These are phyloP conservation scores for Ranitomeya imitator DNA, from an alignment of 2,113 vertebrate species.

Conservation along the genomic window DNA sequence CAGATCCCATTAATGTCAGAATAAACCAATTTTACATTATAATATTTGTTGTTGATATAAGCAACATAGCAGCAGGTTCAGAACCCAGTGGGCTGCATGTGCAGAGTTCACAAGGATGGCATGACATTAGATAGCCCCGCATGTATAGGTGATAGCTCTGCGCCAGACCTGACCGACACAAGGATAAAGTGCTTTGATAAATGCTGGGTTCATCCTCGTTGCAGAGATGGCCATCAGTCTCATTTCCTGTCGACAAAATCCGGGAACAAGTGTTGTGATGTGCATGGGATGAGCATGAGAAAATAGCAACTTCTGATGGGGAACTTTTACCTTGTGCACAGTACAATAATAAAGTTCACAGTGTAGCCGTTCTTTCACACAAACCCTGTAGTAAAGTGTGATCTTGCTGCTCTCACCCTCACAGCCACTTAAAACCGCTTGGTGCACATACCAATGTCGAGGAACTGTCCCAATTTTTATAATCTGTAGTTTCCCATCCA, in stretches of 20 bases:
- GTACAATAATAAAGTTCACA: neutral
- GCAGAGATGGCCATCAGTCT: conserved; percentile 19
- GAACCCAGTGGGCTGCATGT: neutral
- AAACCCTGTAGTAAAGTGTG: too few species aligned
- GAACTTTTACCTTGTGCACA: neutral
- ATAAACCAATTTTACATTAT: too few species aligned
- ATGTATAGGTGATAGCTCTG: neutral
- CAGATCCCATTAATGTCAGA: too few species aligned
- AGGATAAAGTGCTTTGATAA: conserved; percentile 4
- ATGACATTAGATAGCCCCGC: neutral
- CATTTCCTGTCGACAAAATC: neutral
- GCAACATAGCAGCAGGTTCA: too few species aligned
- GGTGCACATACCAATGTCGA: too few species aligned
- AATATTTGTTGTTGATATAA: too few species aligned
- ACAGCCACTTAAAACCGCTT: too few species aligned
- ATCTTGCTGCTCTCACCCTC: too few species aligned
- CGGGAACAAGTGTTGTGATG: neutral
- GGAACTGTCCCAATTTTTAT: too few species aligned
- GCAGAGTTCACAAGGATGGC: neutral
- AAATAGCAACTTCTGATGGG: neutral
- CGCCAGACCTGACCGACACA: neutral
- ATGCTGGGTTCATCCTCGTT: neutral
- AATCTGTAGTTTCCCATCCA: too few species aligned
- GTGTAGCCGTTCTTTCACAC: too few species aligned
- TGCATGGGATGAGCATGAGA: neutral